Evolutionary conservation across 1,140 invertebrate species (phyloP), one percentile per base, ranked within the genome.

Genomic region (Prorops nasuta): DNA sequence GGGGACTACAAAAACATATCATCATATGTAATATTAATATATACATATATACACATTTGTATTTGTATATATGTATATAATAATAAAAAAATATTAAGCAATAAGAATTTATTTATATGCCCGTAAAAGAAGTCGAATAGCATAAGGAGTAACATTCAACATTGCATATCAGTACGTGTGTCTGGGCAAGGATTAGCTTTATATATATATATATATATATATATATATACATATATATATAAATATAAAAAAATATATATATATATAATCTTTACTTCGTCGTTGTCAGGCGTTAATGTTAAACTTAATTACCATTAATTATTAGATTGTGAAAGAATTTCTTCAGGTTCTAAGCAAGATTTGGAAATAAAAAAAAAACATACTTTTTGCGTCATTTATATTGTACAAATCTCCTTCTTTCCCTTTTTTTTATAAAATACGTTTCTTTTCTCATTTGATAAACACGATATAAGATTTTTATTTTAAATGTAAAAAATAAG

Each of bases 1-100:
- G 75, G 74, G 74, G 74, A 77, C 74, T 78, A 78, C 72, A 76
- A 76, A 74, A 77, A 76, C 76, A 78, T 78, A 78, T 78, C 74
- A 78, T 74, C 69, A 59, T 74, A 72, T 74, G 57, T 74, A 73
- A 74, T 69, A 68, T 61, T 69, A 69, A 56, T 53, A 54, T 43
- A 44, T 19, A 54, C 14, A 42, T 46, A 54, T 39, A 39, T 39
- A 42, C 39, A 46, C 41, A 49, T 28, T 44, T 45, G 48, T 44
- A 49, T 49, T 46, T 56, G 36, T 28, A 46, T 46, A 41, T 19
- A 38, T 24, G 20, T 10, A 16, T 53, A 38, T 52, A 56, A 58
- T 49, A 61, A 57, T 58, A 54, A 51, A 49, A 59, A 61, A 62
- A 60, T 64, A 63, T 69, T 77, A 76, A 74, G 69, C 72, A 74